Evolutionary conservation across 2,888 invertebrate genomes (phyloP).

Genomic region (Ectemnius cavifrons): DNA sequence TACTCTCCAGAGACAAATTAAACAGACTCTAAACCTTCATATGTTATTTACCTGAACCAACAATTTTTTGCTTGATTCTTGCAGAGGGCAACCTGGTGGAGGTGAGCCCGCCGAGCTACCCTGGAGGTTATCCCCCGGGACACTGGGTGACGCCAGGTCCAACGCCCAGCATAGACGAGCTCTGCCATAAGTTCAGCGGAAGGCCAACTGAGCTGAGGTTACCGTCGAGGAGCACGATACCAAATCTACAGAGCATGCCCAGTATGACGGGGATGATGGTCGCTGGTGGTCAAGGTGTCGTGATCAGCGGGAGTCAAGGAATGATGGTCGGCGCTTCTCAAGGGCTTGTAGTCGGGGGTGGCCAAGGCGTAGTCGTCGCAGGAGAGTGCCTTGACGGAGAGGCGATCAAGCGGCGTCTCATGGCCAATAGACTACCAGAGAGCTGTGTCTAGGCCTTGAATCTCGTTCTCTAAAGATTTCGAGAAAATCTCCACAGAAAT

Average conservation of each 20-base stretch:
- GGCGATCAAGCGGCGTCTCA: constrained; percentile 92
- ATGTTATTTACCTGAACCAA: too few relatives aligned
- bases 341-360: constrained; percentile 69
- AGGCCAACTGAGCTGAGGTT: constrained; percentile 76
- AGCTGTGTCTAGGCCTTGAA: constrained; percentile 88
- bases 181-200: constrained; percentile 75
- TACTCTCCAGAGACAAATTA: too few relatives aligned
- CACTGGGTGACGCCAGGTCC: constrained; percentile 80
- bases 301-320: constrained; percentile 74
- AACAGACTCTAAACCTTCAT: too few relatives aligned
- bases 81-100: constrained; percentile 74
- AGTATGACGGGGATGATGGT: constrained; percentile 52
- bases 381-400: constrained; percentile 86
- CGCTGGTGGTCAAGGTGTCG: constrained; percentile 50
- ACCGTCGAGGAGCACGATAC: constrained; percentile 73
- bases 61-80: constrained; percentile 17
- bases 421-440: constrained; percentile 92
- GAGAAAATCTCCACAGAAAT: background rate
- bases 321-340: constrained; percentile 75
- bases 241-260: constrained; percentile 64
- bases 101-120: constrained; percentile 75
- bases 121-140: constrained; percentile 72
- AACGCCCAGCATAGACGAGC: constrained; percentile 77
- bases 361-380: constrained; percentile 73
- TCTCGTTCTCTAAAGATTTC: background rate